A percentile compares a stretch with the other conserved stretches of the same genome.
phyloP scores from a whole-genome alignment of 2,888 invertebrate genomes.

The Venustoraphidia nigricollis region DNA sequence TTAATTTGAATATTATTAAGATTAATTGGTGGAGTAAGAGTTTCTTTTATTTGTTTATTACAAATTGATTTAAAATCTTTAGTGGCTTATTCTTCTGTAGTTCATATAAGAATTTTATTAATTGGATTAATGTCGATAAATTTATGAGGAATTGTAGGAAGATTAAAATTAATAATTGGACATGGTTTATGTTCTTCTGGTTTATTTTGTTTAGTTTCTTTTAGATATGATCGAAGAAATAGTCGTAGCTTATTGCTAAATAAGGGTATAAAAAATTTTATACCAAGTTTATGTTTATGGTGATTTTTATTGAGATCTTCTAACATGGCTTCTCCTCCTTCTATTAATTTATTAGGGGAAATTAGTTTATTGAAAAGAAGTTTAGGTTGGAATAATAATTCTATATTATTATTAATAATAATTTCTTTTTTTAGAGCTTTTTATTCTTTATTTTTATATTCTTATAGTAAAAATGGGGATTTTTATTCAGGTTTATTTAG shows the following conservation, averaged over 20 bases:
- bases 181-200: constrained; percentile 51
- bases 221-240: constrained; percentile 40
- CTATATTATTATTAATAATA: constrained; percentile 37
- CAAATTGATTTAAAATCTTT: constrained; percentile 54
- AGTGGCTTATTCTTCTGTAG: constrained; percentile 60
- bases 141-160: constrained; percentile 35
- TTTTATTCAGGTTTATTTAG: constrained; percentile 33
- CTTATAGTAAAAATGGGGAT: constrained; percentile 43
- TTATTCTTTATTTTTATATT: constrained; percentile 49
- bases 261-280: constrained; percentile 44
- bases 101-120: constrained; percentile 51
- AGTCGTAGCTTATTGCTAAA: constrained; percentile 47
- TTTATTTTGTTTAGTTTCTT: constrained; percentile 49
- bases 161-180: constrained; percentile 42
- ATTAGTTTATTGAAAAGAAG: constrained; percentile 46
- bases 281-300: constrained; percentile 39
- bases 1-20: constrained; percentile 36
- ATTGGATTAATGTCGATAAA: constrained; percentile 37
- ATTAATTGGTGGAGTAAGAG: constrained; percentile 39
- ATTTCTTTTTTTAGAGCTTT: constrained; percentile 46
- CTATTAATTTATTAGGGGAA: constrained; percentile 50
- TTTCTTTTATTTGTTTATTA: constrained; percentile 49
- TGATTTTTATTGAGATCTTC: constrained; percentile 48
- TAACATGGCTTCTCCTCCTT: constrained; percentile 52
- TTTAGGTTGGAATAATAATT: constrained; percentile 31